Conservation (phyloP, 2,888 invertebrate species). For the Torymus auratus region DNA sequence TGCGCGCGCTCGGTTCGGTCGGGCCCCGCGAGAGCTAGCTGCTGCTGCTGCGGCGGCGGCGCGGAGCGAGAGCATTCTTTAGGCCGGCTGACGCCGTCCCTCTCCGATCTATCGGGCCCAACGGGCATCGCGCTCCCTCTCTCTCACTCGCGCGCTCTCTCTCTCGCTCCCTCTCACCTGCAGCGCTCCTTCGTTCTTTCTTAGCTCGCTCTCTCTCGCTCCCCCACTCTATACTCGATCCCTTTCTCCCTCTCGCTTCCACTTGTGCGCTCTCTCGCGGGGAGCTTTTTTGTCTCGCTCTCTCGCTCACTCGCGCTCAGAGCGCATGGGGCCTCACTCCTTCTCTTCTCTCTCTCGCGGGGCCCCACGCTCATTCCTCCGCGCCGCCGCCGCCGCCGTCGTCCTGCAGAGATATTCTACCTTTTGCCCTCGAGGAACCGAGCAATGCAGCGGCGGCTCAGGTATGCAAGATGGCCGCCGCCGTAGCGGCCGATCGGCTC, state of each 20-base stretch:
- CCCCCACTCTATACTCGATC: background rate
- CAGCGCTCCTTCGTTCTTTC: slow-evolving; percentile 52
- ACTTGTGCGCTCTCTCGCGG: slow-evolving; percentile 21
- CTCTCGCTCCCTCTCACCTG: slow-evolving; percentile 61
- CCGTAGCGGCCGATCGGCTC: slow-evolving; percentile 41
- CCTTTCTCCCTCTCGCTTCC: slow-evolving; percentile 15
- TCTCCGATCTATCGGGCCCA: slow-evolving; percentile 73
- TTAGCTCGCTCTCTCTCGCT: slow-evolving; percentile 47
- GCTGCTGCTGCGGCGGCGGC: slow-evolving; percentile 24
- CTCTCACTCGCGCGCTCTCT: slow-evolving; percentile 59
- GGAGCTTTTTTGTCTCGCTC: slow-evolving; percentile 50
- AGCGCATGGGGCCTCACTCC: slow-evolving; percentile 35
- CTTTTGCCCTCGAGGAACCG: slow-evolving; percentile 76
- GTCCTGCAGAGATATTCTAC: slow-evolving; percentile 75
- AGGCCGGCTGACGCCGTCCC: slow-evolving; percentile 67
- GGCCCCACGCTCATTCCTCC: slow-evolving; percentile 66
- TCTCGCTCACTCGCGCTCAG: slow-evolving; percentile 10
- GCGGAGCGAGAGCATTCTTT: slow-evolving; percentile 65
- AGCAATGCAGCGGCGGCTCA: slow-evolving; percentile 76
- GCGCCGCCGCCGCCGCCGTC: slow-evolving; percentile 52
- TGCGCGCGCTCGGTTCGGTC: background rate
- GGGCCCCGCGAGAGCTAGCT: slow-evolving; percentile 16
- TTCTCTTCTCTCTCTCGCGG: slow-evolving; percentile 36
- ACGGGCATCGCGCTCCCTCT: slow-evolving; percentile 62
- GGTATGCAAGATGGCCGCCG: slow-evolving; percentile 78